Evolutionary conservation across 2,888 invertebrate species (phyloP), one percentile per base, ranked within the genome.

Genomic region (Idaea dimidiata): DNA sequence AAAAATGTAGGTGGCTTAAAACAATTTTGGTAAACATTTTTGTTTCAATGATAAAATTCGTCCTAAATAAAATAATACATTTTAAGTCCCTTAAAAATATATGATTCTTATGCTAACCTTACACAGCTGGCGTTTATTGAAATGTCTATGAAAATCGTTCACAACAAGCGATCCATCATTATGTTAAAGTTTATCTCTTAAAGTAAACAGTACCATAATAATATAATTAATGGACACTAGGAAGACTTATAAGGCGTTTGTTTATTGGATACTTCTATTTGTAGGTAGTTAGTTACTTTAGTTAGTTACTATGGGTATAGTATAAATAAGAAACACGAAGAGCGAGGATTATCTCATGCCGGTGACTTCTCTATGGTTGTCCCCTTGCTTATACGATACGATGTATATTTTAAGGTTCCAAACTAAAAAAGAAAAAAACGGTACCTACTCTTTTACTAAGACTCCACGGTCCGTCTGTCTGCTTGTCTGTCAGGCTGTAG

Each of bases 141-240:
- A 77, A 72, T 78, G 80, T 78, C 83, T 84, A 87, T 86, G 86
- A 86, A 88, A 87, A 84, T 84, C 77, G 79, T 73, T 75, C 79
- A 80, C 77, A 82, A 79, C 82, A 80, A 76, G 70, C 76, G 74
- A 82, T 80, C 78, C 76, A 78, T 82, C 78, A 78, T 74, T 70
- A 72, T 77, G 84, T 83, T 81, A 86, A 83, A 86, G 87, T 87
- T 86, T 87, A 87, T 86, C 86, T 74, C 71, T 62, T 70, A 74
- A 60, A 65, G 80, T 84, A 86, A 87, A 87, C 82, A 86, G 70
- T 70, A 63, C 72, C 71, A 78, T 82, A 78, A 83, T 85, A 24
- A 24, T 24, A 24, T 43, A 14, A 8, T 8, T 79, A n/a, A 76
- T 65, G 59, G 60, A 59, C 10, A 60, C 63, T 56, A 60, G 67